These are phyloP conservation scores for Therioaphis trifolii DNA, from an alignment of 2,888 invertebrate species.

Conservation along the genomic window DNA sequence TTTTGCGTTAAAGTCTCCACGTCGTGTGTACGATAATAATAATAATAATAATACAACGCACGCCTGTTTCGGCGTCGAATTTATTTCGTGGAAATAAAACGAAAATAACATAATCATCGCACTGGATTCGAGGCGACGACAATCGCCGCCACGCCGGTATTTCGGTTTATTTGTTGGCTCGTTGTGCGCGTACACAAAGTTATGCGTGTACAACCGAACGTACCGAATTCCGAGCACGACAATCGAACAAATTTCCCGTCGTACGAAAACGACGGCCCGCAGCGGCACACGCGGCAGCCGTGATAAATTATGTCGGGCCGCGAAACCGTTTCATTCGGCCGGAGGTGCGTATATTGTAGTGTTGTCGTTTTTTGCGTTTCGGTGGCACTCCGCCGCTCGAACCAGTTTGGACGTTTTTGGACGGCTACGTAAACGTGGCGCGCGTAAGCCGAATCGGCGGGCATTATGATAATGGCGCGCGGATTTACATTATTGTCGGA, in stretches of 20 bases:
- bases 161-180: conserved; percentile 4
- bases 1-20: too few relatives aligned
- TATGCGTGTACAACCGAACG: too few relatives aligned
- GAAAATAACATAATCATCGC: background rate
- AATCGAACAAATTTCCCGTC: conserved; percentile 20
- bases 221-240: background rate
- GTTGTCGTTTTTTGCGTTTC: background rate
- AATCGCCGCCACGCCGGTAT: background rate
- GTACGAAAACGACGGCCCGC: too few relatives aligned
- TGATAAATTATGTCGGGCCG: too few relatives aligned
- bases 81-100: background rate
- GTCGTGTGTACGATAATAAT: too few relatives aligned
- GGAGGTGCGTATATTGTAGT: too few relatives aligned
- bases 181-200: background rate
- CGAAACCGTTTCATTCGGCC: too few relatives aligned
- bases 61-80: too few relatives aligned
- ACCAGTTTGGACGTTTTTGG: background rate
- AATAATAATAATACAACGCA: too few relatives aligned
- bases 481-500: conserved; percentile 10
- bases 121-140: background rate
- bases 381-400: background rate
- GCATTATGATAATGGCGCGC: background rate
- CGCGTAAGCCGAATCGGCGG: too few relatives aligned
- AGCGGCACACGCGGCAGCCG: background rate
- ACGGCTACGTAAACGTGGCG: background rate